phyloP scores from a whole-genome alignment of 2,888 invertebrate genomes.

The Steromphala cineraria region DNA sequence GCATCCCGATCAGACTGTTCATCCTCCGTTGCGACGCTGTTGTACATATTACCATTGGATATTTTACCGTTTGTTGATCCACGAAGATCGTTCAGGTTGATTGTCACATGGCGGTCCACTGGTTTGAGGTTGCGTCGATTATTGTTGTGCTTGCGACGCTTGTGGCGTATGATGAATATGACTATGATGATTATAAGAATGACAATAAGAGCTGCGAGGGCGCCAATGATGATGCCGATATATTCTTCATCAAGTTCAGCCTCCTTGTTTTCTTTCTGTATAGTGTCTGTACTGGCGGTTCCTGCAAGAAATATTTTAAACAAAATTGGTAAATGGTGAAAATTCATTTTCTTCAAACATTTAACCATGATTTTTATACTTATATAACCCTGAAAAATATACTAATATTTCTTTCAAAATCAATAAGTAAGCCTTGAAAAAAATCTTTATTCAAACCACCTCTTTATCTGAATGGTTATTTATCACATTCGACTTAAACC shows the following conservation, averaged over 20 bases:
- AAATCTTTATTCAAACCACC: no score
- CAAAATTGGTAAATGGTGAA: no score
- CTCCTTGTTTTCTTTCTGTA: conserved; percentile 39
- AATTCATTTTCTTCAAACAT: no score
- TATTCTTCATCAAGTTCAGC: conserved; percentile 59
- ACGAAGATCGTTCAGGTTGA: conserved; percentile 81
- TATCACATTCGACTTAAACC: no score
- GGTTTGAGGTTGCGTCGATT: conserved; percentile 65
- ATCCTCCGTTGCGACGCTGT: conserved; percentile 74
- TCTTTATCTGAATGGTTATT: no score
- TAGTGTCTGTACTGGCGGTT: conserved; percentile 27
- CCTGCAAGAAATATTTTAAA: not conserved
- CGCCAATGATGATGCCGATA: conserved; percentile 68
- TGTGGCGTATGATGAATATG: conserved; percentile 79
- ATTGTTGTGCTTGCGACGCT: conserved; percentile 66
- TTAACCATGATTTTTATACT: no score
- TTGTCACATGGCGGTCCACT: conserved; percentile 77
- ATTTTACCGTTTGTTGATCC: conserved; percentile 66
- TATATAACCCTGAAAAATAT: no score
- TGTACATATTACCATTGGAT: conserved; percentile 75
- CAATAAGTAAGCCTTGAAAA: no score
- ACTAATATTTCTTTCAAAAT: no score
- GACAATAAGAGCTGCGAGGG: conserved; percentile 81
- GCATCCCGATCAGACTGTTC: conserved; percentile 70
- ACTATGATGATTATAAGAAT: conserved; percentile 84